A percentile compares a stretch with the other conserved stretches of the same genome.
Evolutionary conservation across 2,113 vertebrate species (phyloP).

Genomic region (Oceanites oceanicus): DNA sequence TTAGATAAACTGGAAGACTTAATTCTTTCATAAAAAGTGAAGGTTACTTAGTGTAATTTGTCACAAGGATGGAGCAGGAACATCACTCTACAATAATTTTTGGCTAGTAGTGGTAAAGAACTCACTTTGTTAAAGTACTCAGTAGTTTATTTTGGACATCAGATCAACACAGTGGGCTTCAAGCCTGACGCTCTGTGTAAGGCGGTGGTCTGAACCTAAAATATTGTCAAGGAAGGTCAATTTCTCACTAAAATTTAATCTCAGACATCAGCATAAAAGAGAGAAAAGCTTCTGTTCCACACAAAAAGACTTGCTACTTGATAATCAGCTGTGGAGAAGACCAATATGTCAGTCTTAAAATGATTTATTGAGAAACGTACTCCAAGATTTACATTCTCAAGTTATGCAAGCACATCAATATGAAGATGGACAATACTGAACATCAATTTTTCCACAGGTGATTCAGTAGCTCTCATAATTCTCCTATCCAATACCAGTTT

Average conservation of each 20-base stretch:
- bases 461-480: not conserved
- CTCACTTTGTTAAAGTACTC: not conserved
- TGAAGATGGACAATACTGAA: not conserved
- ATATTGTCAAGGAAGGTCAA: not conserved
- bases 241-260: not conserved
- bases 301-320: not conserved
- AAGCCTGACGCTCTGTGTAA: not conserved
- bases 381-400: not conserved
- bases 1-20: not conserved
- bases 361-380: not conserved
- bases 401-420: not conserved
- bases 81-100: not conserved
- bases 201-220: not conserved
- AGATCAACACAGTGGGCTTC: not conserved
- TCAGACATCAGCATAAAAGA: not conserved
- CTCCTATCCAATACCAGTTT: not conserved
- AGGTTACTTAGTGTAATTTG: not conserved
- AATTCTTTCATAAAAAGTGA: not conserved
- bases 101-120: not conserved
- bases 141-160: not conserved
- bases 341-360: not conserved
- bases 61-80: not conserved
- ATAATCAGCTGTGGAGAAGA: not conserved
- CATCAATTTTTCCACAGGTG: conserved; percentile 1
- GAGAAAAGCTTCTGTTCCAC: not conserved